Evolutionary conservation across 1,140 invertebrate genomes (phyloP), one percentile per base, ranked within the genome.

Genomic region (Elymnias hypermnestra): DNA sequence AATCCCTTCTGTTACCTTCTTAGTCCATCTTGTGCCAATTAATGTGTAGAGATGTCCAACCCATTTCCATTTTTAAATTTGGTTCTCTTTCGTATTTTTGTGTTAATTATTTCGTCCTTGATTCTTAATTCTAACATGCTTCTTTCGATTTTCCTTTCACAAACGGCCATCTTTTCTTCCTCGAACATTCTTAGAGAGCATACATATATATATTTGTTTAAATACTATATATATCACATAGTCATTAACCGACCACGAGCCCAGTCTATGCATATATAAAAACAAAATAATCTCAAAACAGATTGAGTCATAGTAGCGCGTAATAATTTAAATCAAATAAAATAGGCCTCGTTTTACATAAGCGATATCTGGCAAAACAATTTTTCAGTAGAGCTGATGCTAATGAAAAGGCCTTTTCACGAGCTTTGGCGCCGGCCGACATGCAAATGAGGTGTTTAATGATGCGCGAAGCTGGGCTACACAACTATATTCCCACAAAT

Each of bases 371-470:
- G 60, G 43, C 63, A 64, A 61, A 77, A 69, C 68, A 63, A 76
- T 81, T 75, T 81, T 81, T 75, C 75, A 77, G 71, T 62, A 57
- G 48, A 71, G 58, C 70, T 77, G 71, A 78, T 76, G 72, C 56
- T 78, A 81, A 81, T 83, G 76, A 81, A 83, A 65, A 67, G 73
- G 71, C 76, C 69, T 78, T 81, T 83, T 79, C 77, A 83, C 75
- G 72, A 82, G 70, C 57, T 68, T 73, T 78, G 75, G 76, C 72
- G 70, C 66, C 65, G 66, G 63, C 54, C 63, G 59, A 29, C 59
- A 76, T 76, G 74, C 69, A 75, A 77, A 73, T 78, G 66, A 61
- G 59, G 15, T 23, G 65, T 39, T 57, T 73, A 78, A 78, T 82
- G 73, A 77, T 61, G 67, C 74, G 69, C 61, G 69, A 47, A 41